Evolutionary conservation across 2,888 invertebrate species (phyloP).

Genomic region (Dioctria linearis): DNA sequence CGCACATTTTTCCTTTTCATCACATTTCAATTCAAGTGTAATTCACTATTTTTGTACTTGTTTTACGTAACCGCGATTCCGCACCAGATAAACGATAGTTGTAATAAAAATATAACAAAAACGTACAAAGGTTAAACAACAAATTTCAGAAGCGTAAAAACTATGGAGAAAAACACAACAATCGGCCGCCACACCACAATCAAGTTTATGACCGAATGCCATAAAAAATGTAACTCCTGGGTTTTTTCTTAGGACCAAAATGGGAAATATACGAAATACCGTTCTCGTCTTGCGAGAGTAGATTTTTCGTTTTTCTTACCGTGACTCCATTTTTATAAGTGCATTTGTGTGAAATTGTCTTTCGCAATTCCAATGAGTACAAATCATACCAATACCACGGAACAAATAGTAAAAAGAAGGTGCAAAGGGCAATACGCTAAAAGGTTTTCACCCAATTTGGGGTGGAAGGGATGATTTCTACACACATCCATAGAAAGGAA

Average conservation of each 20-base stretch:
- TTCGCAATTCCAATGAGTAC: not conserved
- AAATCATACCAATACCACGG: not conserved
- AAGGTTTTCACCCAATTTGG: conserved; percentile 52
- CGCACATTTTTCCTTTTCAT: not conserved
- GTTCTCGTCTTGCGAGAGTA: conserved; percentile 12
- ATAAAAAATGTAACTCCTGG: conserved; percentile 69
- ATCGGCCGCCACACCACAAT: conserved; percentile 62
- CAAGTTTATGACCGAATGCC: conserved; percentile 72
- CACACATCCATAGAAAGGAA: conserved; percentile 16
- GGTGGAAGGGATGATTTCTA: conserved; percentile 37
- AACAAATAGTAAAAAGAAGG: not conserved
- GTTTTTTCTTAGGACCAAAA: conserved; percentile 59
- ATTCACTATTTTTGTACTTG: conserved; percentile 30
- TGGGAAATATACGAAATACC: conserved; percentile 49
- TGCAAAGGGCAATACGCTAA: conserved; percentile 50
- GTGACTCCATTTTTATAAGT: not conserved
- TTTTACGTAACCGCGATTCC: conserved; percentile 17
- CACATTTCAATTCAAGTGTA: not conserved
- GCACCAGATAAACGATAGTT: conserved; percentile 36
- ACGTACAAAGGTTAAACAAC: conserved; percentile 29
- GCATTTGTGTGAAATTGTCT: not conserved
- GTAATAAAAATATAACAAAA: conserved; percentile 24
- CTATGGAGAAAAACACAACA: conserved; percentile 54
- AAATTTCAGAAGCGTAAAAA: conserved; percentile 46
- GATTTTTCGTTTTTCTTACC: conserved; percentile 44